A percentile compares a stretch with the other conserved stretches of the same genome.
Evolutionary conservation across 1,140 invertebrate species (phyloP).

Genomic region (Holotrichia oblita): DNA sequence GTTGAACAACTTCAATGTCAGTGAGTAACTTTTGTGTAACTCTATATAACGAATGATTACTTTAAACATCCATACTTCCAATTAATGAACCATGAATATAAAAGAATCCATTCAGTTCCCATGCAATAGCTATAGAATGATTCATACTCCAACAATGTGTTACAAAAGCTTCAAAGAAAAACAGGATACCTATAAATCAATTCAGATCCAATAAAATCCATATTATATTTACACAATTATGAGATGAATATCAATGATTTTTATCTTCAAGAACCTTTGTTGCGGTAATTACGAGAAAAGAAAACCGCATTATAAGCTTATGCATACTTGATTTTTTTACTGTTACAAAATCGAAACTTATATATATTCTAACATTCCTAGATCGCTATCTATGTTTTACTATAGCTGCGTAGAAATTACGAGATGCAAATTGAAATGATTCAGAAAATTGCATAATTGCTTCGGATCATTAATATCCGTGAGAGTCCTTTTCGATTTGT

Average conservation of each 20-base stretch:
- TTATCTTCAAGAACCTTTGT: background rate
- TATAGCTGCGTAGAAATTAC: background rate
- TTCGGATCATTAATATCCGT: constrained; percentile 7
- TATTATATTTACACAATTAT: background rate
- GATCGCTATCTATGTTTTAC: background rate
- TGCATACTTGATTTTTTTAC: background rate
- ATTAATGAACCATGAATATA: background rate
- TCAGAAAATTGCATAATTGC: constrained; percentile 12
- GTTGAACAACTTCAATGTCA: too few relatives aligned
- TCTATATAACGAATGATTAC: too few relatives aligned
- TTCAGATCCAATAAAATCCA: background rate
- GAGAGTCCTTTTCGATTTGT: constrained; percentile 7
- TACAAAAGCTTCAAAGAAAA: constrained; percentile 3
- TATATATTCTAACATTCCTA: background rate
- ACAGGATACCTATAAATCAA: background rate
- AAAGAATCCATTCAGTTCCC: background rate
- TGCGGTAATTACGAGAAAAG: background rate
- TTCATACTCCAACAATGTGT: background rate
- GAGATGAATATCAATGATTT: background rate
- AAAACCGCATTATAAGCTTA: background rate
- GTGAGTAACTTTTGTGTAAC: too few relatives aligned
- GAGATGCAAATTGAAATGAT: background rate
- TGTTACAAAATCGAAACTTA: constrained; percentile 12
- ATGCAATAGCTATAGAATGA: too few relatives aligned
- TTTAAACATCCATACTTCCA: background rate